Evolutionary conservation across 1,140 invertebrate genomes (phyloP).

Genomic region (Diorhabda elongata): DNA sequence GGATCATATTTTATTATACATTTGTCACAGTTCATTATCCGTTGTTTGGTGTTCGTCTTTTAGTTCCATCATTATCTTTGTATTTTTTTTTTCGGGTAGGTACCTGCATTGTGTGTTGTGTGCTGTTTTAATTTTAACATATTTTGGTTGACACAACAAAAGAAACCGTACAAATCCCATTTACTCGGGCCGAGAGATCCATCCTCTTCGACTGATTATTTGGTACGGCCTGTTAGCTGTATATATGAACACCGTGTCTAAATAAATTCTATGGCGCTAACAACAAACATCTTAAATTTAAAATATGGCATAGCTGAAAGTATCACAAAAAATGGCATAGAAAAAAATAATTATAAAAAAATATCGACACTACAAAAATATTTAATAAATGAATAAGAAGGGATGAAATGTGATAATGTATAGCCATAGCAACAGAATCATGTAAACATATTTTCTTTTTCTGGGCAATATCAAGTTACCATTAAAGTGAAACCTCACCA

Average conservation of each 20-base stretch:
- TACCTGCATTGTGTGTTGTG: constrained; percentile 1
- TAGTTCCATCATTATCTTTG: not conserved
- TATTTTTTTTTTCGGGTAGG: not conserved
- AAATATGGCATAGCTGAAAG: too few relatives aligned
- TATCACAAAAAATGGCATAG: too few relatives aligned
- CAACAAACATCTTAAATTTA: not conserved
- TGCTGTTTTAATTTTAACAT: not conserved
- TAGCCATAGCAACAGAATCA: too few relatives aligned
- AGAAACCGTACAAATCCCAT: not conserved
- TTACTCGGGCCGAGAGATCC: not conserved
- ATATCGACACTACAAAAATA: too few relatives aligned
- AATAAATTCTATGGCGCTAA: not conserved
- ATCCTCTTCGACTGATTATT: not conserved
- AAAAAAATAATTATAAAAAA: too few relatives aligned
- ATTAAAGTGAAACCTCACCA: too few relatives aligned
- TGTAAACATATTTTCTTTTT: too few relatives aligned
- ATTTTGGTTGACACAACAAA: constrained; percentile 2
- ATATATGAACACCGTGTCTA: not conserved
- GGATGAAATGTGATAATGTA: too few relatives aligned
- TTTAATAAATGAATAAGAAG: too few relatives aligned
- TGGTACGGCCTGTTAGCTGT: not conserved
- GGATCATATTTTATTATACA: not conserved
- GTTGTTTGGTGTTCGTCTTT: not conserved
- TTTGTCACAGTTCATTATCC: constrained; percentile 2
- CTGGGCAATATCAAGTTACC: too few relatives aligned